These are phyloP conservation scores for Orthosia gracilis DNA, from an alignment of 2,888 invertebrate species.

Conservation along the genomic window DNA sequence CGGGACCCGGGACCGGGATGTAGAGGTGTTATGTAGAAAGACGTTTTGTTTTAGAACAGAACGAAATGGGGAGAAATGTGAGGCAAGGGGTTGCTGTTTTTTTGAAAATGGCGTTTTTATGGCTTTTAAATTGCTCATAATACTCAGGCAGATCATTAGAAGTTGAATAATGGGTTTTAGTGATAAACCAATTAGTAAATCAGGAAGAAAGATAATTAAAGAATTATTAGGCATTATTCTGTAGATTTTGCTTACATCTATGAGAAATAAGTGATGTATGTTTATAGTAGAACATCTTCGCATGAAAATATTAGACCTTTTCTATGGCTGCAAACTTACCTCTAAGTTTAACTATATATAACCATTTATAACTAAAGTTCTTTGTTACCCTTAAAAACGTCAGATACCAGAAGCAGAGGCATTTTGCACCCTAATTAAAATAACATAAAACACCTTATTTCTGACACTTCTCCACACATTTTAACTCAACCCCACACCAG, in stretches of 20 bases:
- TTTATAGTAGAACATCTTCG: no score
- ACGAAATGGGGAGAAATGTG: conserved; percentile 18
- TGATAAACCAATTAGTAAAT: background rate
- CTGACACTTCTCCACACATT: background rate
- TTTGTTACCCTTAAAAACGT: no score
- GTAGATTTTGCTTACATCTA: no score
- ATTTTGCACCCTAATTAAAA: background rate
- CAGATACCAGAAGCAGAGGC: background rate
- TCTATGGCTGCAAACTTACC: background rate
- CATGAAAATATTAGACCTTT: no score
- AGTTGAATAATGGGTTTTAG: no score
- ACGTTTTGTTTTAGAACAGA: conserved; percentile 53
- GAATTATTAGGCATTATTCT: no score
- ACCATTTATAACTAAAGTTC: no score
- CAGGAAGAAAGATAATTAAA: background rate
- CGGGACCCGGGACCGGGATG: conserved; percentile 28
- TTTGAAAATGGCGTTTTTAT: conserved; percentile 15
- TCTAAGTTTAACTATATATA: no score
- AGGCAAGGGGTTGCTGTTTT: conserved; percentile 31
- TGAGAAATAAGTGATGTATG: no score
- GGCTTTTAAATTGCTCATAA: conserved; percentile 21
- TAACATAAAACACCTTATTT: background rate
- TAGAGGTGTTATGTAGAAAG: conserved; percentile 38
- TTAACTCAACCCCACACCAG: background rate
- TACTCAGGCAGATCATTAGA: background rate